These are phyloP conservation scores for Hyposoter dolosus DNA, from an alignment of 2,888 invertebrate genomes.

Conservation along the genomic window DNA sequence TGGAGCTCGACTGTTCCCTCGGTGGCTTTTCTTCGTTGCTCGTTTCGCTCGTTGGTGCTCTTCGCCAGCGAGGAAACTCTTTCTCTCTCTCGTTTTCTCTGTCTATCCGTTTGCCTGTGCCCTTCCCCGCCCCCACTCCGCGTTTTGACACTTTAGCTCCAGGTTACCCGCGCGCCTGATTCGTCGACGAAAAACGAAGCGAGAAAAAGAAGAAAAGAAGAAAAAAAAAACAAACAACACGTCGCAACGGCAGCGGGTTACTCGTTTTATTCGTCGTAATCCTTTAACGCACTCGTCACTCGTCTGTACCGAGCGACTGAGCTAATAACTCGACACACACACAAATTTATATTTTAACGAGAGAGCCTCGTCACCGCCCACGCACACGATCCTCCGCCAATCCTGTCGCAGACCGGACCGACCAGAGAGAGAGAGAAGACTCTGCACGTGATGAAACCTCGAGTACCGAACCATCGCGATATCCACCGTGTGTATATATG, in stretches of 20 bases:
- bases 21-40: constrained; percentile 26
- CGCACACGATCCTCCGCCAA: constrained; percentile 77
- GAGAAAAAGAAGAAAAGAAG: neutral
- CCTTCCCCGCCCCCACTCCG: neutral
- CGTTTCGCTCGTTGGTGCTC: neutral
- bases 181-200: neutral
- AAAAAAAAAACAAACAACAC: neutral
- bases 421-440: constrained; percentile 67
- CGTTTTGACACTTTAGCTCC: neutral
- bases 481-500: constrained; percentile 49
- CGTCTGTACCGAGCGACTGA: constrained; percentile 79
- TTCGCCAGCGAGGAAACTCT: neutral
- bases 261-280: constrained; percentile 44
- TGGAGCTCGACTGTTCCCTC: constrained; percentile 77
- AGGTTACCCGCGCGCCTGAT: neutral
- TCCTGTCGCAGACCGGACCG: constrained; percentile 71
- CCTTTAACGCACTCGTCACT: constrained; percentile 70
- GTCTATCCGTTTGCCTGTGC: neutral
- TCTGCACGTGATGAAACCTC: constrained; percentile 49
- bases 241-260: neutral
- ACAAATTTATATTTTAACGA: constrained; percentile 84
- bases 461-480: constrained; percentile 19
- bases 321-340: constrained; percentile 82
- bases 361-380: constrained; percentile 80
- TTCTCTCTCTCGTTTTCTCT: constrained; percentile 2